Percentiles rank a stretch among this genome's conserved stretches.
These are phyloP conservation scores for Aporophyla nigra DNA, from an alignment of 2,888 invertebrate species.

Conservation along the genomic window DNA sequence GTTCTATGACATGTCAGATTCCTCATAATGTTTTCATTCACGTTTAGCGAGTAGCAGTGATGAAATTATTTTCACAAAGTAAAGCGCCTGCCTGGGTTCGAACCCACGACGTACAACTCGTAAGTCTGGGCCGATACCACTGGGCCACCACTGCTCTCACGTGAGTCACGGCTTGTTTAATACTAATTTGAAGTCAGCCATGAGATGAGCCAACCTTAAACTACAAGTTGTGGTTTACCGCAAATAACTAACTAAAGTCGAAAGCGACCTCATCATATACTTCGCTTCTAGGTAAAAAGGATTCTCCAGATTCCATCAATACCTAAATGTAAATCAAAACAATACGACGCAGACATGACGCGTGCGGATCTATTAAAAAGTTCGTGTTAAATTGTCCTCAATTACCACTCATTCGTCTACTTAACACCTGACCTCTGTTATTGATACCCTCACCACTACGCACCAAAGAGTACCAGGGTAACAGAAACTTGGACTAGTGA, in stretches of 20 bases:
- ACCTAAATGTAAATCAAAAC: slow-evolving; percentile 42
- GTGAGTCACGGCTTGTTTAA: neutral
- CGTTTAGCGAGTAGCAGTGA: too few species aligned
- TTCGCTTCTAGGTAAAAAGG: neutral
- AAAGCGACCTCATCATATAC: neutral
- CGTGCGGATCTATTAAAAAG: slow-evolving; percentile 49
- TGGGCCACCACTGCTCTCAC: too few species aligned
- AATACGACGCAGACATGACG: slow-evolving; percentile 42
- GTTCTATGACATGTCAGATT: too few species aligned
- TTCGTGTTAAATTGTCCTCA: slow-evolving; percentile 70
- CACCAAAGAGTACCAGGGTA: slow-evolving; percentile 30
- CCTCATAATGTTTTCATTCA: too few species aligned
- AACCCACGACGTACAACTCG: too few species aligned
- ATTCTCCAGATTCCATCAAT: slow-evolving; percentile 11
- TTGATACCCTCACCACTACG: slow-evolving; percentile 52
- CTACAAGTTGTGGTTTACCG: too few species aligned
- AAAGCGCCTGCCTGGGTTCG: too few species aligned
- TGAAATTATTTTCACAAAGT: too few species aligned
- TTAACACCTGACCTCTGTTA: slow-evolving; percentile 71
- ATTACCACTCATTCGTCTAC: slow-evolving; percentile 65
- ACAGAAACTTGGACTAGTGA: neutral
- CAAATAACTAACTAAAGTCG: neutral
- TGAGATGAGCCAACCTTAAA: neutral
- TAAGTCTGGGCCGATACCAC: too few species aligned
- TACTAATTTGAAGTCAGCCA: neutral